A percentile compares a stretch with the other conserved stretches of the same genome.
These are phyloP conservation scores for Ostrea edulis DNA, from an alignment of 1,140 invertebrate species.

Conservation along the genomic window DNA sequence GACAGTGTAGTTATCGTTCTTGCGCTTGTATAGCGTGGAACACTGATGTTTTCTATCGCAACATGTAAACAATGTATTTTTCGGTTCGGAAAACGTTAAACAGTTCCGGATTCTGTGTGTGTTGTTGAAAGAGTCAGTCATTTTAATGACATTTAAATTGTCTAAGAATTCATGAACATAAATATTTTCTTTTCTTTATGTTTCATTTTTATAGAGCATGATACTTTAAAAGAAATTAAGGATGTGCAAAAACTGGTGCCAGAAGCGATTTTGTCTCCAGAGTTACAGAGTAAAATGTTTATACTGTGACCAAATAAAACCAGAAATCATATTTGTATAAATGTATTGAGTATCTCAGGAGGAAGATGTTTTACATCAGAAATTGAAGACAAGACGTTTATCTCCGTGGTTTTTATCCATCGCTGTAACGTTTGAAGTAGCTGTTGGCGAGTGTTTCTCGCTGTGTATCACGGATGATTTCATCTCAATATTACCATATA, in stretches of 20 bases:
- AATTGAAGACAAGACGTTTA: background rate
- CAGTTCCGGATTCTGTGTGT: slow-evolving; percentile 13
- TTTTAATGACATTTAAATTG: slow-evolving; percentile 28
- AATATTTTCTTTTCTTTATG: background rate
- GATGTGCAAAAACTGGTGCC: too few species aligned
- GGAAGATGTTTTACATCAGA: too few species aligned
- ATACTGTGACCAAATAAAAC: too few species aligned
- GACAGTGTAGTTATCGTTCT: slow-evolving; percentile 24
- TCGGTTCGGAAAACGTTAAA: slow-evolving; percentile 28
- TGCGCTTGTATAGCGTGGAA: background rate
- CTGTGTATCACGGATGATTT: background rate
- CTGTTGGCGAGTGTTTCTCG: background rate
- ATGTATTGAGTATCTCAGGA: too few species aligned
- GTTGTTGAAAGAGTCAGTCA: slow-evolving; percentile 10
- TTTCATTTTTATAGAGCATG: background rate
- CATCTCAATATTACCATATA: slow-evolving; percentile 17
- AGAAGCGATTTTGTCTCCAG: too few species aligned
- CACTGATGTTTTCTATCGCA: slow-evolving; percentile 10
- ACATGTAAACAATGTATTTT: slow-evolving; percentile 1
- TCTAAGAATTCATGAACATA: background rate
- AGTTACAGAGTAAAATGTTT: too few species aligned
- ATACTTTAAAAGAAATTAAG: too few species aligned
- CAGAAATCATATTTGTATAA: too few species aligned
- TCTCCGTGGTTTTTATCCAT: background rate
- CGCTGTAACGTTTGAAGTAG: background rate